Base-by-base conservation (phyloP, 2,113 vertebrate species). In the Orcinus orca region DNA sequence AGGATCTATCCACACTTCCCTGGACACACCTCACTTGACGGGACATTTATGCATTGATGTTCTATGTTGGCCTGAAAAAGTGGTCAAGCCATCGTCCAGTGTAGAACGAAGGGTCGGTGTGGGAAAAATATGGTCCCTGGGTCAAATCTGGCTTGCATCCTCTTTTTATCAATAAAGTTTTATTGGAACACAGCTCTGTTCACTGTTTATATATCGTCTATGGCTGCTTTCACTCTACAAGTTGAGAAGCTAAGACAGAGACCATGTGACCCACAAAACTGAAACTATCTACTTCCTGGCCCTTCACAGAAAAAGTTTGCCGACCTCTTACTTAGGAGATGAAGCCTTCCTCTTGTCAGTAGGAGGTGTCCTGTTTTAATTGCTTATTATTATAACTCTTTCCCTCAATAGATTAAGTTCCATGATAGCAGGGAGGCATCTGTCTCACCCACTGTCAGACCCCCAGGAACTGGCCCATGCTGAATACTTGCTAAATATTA, bases 151-250 rank as follows among this genome's bases (percentile, higher is more conserved):
- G 36, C 36, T 3, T 73, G 18, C 38, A 14, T 77, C 13, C 60
- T 36, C 6, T 71, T 90, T 90, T 96, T 92, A 38, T 85, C 74
- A 94, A 71, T 91, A 47, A 70, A 90, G 33, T 53, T 95, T 90
- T 77, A 68, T 83, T 90, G 55, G 33, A 71, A 82, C 63, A 67
- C 18, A 65, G 29, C 20, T 17, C 9, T 31, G 26, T 3, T 29
- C 8, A 50, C 63, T 76, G 26, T n/a, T 84, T 20, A 47, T 15
- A 3, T 60, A 26, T 33, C 50, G 4, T 74, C 47, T 23, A 21
- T 55, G 29, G n/a, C 17, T 60, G 2, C 15, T 82, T 88, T 89
- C 11, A 4, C 12, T 58, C 15, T 86, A 9, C 10, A 25, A 21
- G 14, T 25, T 44, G 63, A 62, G 7, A 21, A 60, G 74, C 6